Evolutionary conservation across 2,797 vertebrate species (phyloP).

Genomic region (Manis pentadactyla): DNA sequence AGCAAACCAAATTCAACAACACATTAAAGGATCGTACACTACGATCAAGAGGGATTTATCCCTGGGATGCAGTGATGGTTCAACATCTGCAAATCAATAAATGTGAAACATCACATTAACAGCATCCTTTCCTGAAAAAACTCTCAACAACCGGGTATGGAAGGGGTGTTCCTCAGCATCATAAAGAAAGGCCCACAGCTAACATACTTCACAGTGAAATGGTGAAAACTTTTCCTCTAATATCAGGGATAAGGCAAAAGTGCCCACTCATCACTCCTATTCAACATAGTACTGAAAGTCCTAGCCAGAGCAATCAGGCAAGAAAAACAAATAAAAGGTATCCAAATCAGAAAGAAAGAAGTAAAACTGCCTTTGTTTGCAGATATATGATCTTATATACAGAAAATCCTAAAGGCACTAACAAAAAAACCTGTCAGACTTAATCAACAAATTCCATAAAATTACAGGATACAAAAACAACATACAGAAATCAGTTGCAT

Average conservation of each 20-base stretch:
- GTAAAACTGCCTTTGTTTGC: background rate
- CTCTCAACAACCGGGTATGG: background rate
- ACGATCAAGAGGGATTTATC: background rate
- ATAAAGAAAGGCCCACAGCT: background rate
- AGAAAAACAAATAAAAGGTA: background rate
- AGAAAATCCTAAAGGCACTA: no score
- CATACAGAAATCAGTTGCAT: no score
- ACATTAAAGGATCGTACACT: background rate
- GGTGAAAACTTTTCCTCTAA: background rate
- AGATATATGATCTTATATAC: no score
- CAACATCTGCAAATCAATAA: background rate
- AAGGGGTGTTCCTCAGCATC: background rate
- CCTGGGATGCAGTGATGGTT: background rate
- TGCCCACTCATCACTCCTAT: background rate
- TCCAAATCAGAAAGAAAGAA: background rate
- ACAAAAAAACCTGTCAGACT: no score
- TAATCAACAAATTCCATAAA: no score
- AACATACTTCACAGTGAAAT: background rate
- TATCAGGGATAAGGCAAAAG: background rate
- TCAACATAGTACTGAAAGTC: background rate
- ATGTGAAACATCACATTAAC: background rate
- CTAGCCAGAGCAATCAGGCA: background rate
- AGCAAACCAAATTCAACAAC: background rate
- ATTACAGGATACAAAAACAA: no score
- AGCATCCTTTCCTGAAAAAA: background rate